Evolutionary conservation across 2,113 vertebrate genomes (phyloP), one percentile per base, ranked within the genome.

Genomic region (Nycticorax nycticorax): DNA sequence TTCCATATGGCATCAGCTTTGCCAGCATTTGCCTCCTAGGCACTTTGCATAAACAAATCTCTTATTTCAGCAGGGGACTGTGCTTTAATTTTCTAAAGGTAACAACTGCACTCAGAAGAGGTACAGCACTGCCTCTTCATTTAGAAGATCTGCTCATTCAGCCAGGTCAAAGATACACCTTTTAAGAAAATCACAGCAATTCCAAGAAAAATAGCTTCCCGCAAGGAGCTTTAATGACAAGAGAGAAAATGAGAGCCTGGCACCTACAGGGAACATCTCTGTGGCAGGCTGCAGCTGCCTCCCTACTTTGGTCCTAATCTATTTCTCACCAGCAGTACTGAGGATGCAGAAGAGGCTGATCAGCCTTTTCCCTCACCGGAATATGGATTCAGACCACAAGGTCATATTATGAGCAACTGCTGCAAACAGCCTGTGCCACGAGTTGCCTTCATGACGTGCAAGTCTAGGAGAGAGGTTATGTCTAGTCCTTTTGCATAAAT

Each of bases 151-250:
- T 88, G 80, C 93, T 92, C 82, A 10, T 43, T 45, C 77, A 85
- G 84, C 74, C 89, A 69, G 94, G 89, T 79, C 95, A 89, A 63
- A 93, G 83, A 81, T 8, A 8, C 39, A 75, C 73, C 93, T 95
- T 87, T 95, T 59, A 82, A 85, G 92, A 76, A 93, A 96, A 97
- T 91, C 89, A 89, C 71, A 85, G 93, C 84, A 80, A 95, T 96
- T 94, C 63, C 57, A 83, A 79, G 84, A 23, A 79, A 97, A 96
- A 84, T 28, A 55, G 87, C 86, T 95, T 47, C 92, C 89, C 19
- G 47, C 92, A 71, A 88, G 76, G 84, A 91, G 87, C 91, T 95
- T 63, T 89, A 95, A 91, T 73, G 77, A n/a, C 37, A 43, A 22
- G 73, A 55, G 62, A 78, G 89, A 35, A 92, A 73, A 95, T 24